Evolutionary conservation across 2,888 invertebrate species (phyloP).

Genomic region (Eristalis arbustorum): DNA sequence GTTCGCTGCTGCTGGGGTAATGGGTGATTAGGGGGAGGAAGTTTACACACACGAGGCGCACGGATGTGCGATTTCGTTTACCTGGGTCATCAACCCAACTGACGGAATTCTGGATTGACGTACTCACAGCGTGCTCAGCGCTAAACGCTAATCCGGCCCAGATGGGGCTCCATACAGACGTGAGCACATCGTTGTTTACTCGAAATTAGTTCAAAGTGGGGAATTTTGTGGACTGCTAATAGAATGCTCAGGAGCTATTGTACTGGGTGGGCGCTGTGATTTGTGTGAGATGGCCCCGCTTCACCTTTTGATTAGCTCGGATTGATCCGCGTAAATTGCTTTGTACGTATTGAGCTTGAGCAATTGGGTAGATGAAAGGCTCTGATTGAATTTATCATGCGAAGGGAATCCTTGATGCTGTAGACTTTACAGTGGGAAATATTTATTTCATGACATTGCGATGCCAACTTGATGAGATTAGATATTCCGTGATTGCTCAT

Average conservation of each 20-base stretch:
- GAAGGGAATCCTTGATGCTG: background rate
- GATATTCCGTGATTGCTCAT: background rate
- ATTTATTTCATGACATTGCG: background rate
- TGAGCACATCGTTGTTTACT: slow-evolving; percentile 48
- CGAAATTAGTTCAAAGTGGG: slow-evolving; percentile 55
- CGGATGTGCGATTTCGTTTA: slow-evolving; percentile 47
- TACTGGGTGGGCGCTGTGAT: slow-evolving; percentile 30
- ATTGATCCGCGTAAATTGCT: background rate
- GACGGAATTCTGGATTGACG: slow-evolving; percentile 41
- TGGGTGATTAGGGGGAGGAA: slow-evolving; percentile 28
- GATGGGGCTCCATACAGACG: slow-evolving; percentile 9
- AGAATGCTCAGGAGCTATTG: slow-evolving; percentile 2
- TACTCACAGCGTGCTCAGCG: slow-evolving; percentile 10
- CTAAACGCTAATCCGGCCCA: slow-evolving; percentile 13
- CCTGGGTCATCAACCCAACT: slow-evolving; percentile 38
- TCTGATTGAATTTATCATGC: background rate
- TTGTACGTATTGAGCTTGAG: background rate
- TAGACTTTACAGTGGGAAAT: background rate
- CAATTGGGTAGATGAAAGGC: background rate
- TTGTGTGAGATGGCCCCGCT: slow-evolving; percentile 26
- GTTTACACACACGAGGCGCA: slow-evolving; percentile 51
- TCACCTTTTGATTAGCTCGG: background rate
- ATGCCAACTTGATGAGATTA: background rate
- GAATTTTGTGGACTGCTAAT: slow-evolving; percentile 39
- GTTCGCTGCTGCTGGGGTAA: slow-evolving; percentile 41